Percentiles rank a stretch among this genome's conserved stretches.
phyloP scores from a whole-genome alignment of 2,888 invertebrate genomes.

The Eupithecia subfuscata region DNA sequence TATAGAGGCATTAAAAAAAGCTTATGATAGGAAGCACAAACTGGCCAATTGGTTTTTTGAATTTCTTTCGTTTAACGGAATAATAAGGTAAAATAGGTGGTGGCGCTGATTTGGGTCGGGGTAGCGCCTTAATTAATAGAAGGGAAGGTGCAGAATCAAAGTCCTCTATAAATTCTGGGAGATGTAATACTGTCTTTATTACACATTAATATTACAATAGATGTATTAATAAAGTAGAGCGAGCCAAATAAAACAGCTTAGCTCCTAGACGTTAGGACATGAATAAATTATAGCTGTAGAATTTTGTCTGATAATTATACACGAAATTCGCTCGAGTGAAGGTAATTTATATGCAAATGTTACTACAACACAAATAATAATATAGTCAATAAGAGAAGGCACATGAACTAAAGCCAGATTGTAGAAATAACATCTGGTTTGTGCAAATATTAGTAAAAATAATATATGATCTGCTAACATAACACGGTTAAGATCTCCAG shows the following conservation, averaged over 20 bases:
- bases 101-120: too few species aligned
- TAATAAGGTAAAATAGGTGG: too few species aligned
- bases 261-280: background rate
- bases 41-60: too few species aligned
- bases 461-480: background rate
- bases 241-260: background rate
- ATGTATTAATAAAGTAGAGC: background rate
- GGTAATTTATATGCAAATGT: constrained; percentile 13
- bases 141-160: too few species aligned
- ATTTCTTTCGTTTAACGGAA: too few species aligned
- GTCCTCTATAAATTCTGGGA: too few species aligned
- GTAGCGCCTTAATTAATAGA: too few species aligned
- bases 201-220: too few species aligned
- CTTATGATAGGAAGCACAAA: too few species aligned
- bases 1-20: too few species aligned
- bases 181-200: too few species aligned
- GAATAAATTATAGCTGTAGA: background rate
- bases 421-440: background rate
- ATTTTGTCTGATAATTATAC: background rate
- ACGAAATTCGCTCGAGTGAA: background rate
- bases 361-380: constrained; percentile 2
- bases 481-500: background rate
- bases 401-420: background rate
- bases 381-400: constrained; percentile 1
- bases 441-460: background rate